A percentile compares a stretch with the other conserved stretches of the same genome.
phyloP scores from a whole-genome alignment of 2,797 vertebrate genomes.

The Chrosomus eos region DNA sequence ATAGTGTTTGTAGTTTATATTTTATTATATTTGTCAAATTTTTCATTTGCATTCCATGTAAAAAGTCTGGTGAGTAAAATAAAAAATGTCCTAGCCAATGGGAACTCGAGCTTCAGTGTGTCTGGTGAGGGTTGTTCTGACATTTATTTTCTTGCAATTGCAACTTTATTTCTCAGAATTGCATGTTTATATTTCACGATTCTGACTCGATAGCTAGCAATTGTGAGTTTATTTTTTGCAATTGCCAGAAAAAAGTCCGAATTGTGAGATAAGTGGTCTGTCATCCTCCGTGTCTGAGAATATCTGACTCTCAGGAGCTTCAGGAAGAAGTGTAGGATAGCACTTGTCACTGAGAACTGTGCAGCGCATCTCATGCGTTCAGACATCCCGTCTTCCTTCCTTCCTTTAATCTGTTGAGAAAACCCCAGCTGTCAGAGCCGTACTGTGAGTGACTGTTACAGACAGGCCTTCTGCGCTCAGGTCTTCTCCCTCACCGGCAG shows the following conservation, averaged over 20 bases:
- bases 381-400: slow-evolving; percentile 28
- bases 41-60: too few relatives aligned
- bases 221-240: background rate
- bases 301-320: background rate
- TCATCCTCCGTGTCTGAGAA: background rate
- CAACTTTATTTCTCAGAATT: background rate
- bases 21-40: too few relatives aligned
- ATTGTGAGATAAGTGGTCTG: background rate
- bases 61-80: too few relatives aligned
- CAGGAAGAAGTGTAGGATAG: background rate
- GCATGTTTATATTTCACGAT: background rate
- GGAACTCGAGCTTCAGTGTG: too few relatives aligned
- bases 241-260: background rate
- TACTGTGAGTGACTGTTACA: slow-evolving; percentile 1
- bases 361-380: slow-evolving; percentile 18
- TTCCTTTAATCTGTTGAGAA: slow-evolving; percentile 39
- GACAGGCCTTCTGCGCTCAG: background rate
- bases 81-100: too few relatives aligned
- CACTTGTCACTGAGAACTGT: slow-evolving; percentile 14
- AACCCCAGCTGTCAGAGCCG: slow-evolving; percentile 17
- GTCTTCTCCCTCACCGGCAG: background rate
- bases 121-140: too few relatives aligned
- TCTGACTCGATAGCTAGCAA: background rate
- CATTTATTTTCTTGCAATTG: background rate
- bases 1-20: too few relatives aligned